Evolutionary conservation across 2,113 vertebrate species (phyloP), one percentile per base, ranked within the genome.

Genomic region (Actenoides hombroni): DNA sequence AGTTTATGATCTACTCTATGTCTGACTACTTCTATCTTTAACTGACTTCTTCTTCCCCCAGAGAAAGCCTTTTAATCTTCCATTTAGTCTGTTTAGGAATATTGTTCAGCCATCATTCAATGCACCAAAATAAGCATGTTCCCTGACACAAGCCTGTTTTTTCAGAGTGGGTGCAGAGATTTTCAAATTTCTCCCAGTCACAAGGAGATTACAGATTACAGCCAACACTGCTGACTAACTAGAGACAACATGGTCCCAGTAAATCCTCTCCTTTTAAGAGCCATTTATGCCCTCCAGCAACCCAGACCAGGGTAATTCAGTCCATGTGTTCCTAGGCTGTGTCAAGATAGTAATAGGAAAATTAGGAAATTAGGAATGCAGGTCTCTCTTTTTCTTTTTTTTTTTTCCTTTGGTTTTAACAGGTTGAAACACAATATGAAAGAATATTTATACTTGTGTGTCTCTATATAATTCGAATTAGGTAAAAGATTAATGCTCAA

Each of bases 381-480:
- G 10, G 16, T 56, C 2, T 44, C 5, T 46, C 0, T 60, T 29
- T 12, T 26, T 9, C 5, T 3, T 5, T 5, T 15, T 5, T 5
- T 15, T 15, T 18, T 29, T 63, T 37, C 40, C 24, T 28, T 29
- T 37, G 17, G 15, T 49, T 70, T 53, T 53, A 28, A 10, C 17
- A 53, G 5, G 5, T 35, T 2, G 9, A 74, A 82, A 85, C 13
- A 69, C 2, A 74, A 26, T 35, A 7, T 6, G 46, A 35, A 9
- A 14, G 5, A 76, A 68, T 63, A 78, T 51, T 92, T 83, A 39
- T 63, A 21, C 20, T 18, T 24, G 0, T 40, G 15, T 76, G 31
- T 70, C 5, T 64, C 46, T 39, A 3, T 20, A 13, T 74, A 60
- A 44, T 78, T 44, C 2, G 1, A 71, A 56, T 71, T 23, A 90